Percentiles rank a stretch among this genome's conserved stretches.
phyloP scores from a whole-genome alignment of 2,113 vertebrate species.

The Hiodon alosoides region DNA sequence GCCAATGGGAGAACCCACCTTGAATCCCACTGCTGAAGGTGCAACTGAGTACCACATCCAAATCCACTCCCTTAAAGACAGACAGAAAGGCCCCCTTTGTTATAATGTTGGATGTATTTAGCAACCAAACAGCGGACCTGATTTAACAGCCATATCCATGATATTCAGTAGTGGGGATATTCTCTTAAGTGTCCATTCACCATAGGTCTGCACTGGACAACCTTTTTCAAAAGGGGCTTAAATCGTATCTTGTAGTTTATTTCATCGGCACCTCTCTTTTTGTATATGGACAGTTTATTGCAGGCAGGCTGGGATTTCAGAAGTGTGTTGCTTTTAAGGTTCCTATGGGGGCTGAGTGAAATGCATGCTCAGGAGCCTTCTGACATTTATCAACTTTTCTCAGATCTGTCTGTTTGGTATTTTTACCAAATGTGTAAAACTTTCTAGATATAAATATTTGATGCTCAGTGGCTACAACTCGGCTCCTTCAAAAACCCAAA shows the following conservation, averaged over 20 bases:
- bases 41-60: neutral
- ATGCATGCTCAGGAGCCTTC: neutral
- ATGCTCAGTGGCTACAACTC: neutral
- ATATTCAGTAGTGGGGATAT: no score
- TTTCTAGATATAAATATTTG: neutral
- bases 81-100: no score
- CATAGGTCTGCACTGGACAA: no score
- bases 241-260: no score
- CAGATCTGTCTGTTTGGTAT: neutral
- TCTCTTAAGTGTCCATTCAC: no score
- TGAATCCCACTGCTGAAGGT: neutral
- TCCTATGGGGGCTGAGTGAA: neutral
- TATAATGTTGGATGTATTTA: no score
- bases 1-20: neutral
- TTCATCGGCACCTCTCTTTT: no score
- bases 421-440: neutral
- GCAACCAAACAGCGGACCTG: no score
- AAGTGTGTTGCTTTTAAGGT: neutral
- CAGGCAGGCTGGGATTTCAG: neutral
- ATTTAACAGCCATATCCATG: no score
- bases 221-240: no score
- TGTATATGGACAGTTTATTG: neutral
- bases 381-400: neutral
- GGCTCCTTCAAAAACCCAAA: neutral
- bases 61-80: no score